Evolutionary conservation across 2,113 vertebrate species (phyloP), one percentile per base, ranked within the genome.

Genomic region (Chamaetylas fuelleborni): DNA sequence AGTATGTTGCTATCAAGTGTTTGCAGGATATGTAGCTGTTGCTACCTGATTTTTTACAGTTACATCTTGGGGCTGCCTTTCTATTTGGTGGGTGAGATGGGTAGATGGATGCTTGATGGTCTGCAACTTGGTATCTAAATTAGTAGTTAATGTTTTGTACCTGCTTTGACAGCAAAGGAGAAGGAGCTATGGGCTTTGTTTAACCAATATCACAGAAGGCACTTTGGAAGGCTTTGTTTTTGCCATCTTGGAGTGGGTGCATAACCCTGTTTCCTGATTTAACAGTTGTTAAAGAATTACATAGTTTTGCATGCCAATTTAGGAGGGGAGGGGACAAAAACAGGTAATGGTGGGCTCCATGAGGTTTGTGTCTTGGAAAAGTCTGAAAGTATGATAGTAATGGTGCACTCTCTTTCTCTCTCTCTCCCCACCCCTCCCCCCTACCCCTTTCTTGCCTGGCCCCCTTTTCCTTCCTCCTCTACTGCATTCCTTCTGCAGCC

Each of bases 401-500:
- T 3, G 14, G n/a, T 80, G 31, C 19, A 48, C 34, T 97, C 61
- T 91, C 20, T 73, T 8, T 84, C 7, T 89, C 78, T 86, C 31
- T 61, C 78, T 86, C 33, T 58, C 42, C 26, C 28, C 26, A 45
- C 71, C 51, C 96, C 43, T 45, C 19, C 43, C 43, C 61, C 20
- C 20, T 36, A 4, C 70, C 23, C n/a, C 33, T 34, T 71, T 58
- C 77, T 60, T 28, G 12, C 28, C 25, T 29, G 9, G 5, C 24
- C 19, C 31, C 36, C 62, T 72, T 65, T 87, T 53, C 73, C 65
- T 92, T 36, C n/a, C 11, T 34, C 3, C 47, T 47, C 16, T 12
- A n/a, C 23, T 45, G 12, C 38, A 84, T 94, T 93, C 62, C 69
- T 93, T 95, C 96, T 90, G 94, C 99, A 98, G 98, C 93, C 97